phyloP scores from a whole-genome alignment of 2,888 invertebrate species.

The Plusia festucae region DNA sequence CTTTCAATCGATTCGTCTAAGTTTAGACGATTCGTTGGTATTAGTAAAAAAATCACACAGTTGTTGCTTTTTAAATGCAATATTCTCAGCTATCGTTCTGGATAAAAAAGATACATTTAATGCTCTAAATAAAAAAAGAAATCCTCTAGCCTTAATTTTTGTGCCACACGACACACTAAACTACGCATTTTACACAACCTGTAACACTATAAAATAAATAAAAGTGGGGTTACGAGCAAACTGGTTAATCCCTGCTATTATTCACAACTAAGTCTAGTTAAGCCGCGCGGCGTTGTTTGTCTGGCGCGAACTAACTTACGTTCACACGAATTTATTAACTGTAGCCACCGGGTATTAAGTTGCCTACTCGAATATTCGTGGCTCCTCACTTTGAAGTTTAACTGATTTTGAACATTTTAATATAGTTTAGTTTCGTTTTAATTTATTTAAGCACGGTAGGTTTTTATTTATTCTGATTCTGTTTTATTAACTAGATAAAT shows the following conservation, averaged over 20 bases:
- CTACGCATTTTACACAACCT: constrained; percentile 19
- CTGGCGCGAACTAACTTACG: constrained; percentile 37
- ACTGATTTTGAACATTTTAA: not conserved
- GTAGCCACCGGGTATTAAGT: not conserved
- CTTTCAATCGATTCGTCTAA: too few species aligned
- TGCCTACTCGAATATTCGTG: not conserved
- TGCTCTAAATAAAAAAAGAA: too few species aligned
- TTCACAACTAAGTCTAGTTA: constrained; percentile 49
- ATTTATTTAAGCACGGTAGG: not conserved
- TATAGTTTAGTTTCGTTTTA: not conserved
- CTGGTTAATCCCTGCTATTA: constrained; percentile 55
- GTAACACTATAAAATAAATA: constrained; percentile 48
- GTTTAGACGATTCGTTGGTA: too few species aligned
- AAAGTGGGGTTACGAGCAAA: constrained; percentile 37
- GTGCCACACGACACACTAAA: not conserved
- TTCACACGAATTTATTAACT: constrained; percentile 42
- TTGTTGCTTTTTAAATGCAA: too few species aligned
- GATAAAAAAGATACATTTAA: too few species aligned
- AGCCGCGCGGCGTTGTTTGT: constrained; percentile 43
- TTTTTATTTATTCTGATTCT: too few species aligned
- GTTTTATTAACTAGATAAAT: too few species aligned
- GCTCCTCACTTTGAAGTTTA: not conserved
- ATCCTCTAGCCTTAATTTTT: not conserved
- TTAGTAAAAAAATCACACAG: too few species aligned
- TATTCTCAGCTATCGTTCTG: too few species aligned